Percentiles rank a stretch among this genome's conserved stretches.
Conservation (phyloP, 2,888 invertebrate species). For the Drosophila putrida region DNA sequence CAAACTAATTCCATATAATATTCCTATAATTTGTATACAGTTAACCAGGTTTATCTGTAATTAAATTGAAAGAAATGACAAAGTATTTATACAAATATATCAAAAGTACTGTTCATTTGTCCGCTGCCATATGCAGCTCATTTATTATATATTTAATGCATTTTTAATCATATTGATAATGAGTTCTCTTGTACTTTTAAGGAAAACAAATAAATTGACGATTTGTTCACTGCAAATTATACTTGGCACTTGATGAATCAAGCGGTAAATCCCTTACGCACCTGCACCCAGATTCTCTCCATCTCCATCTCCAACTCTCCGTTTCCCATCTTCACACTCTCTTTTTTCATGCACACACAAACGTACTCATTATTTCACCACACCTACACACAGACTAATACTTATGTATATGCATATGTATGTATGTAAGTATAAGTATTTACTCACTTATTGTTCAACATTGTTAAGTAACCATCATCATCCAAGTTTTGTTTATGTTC, state of each 20-base stretch:
- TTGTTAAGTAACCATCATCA: conserved; percentile 79
- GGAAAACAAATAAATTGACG: conserved; percentile 6
- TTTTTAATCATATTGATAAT: conserved; percentile 16
- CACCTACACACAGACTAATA: conserved; percentile 38
- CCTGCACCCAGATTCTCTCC: conserved; percentile 33
- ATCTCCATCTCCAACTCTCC: too few relatives aligned
- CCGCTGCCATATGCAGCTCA: not conserved
- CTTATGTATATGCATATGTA: conserved; percentile 8
- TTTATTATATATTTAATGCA: conserved; percentile 5
- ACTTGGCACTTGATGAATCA: conserved; percentile 32
- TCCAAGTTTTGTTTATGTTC: conserved; percentile 71
- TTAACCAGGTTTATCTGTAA: too few relatives aligned
- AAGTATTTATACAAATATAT: not conserved
- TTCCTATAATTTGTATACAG: not conserved
- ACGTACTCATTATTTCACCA: conserved; percentile 35
- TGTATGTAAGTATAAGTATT: conserved; percentile 16
- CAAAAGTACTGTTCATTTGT: conserved; percentile 5
- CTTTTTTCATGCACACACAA: conserved; percentile 12
- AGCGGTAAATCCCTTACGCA: conserved; percentile 27
- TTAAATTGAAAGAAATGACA: not conserved
- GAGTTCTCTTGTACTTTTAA: not conserved
- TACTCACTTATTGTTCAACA: conserved; percentile 66
- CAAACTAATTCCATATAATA: not conserved
- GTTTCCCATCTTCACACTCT: not conserved
- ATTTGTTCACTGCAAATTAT: not conserved